Percentiles rank a stretch among this genome's conserved stretches.
These are phyloP conservation scores for Pygocentrus nattereri DNA, from an alignment of 2,797 vertebrate genomes.

Conservation along the genomic window DNA sequence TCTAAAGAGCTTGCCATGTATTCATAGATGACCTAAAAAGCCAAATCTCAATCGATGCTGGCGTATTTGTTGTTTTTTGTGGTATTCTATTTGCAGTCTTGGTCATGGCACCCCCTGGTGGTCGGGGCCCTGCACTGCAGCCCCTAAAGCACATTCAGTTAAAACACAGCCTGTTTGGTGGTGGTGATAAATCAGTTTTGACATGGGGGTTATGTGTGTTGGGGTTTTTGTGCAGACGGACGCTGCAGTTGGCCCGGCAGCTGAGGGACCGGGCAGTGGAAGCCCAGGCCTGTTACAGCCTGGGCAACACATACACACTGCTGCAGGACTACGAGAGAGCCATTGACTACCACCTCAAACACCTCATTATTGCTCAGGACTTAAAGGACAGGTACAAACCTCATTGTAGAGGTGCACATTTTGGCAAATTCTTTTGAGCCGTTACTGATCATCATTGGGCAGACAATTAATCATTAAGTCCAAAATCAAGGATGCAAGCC, in stretches of 20 bases:
- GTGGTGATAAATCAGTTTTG: neutral
- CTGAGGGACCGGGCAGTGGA: slow-evolving; percentile 93
- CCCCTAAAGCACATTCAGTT: neutral
- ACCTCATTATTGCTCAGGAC: slow-evolving; percentile 92
- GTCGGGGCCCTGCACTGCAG: neutral
- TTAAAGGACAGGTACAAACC: slow-evolving; percentile 86
- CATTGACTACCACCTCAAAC: slow-evolving; percentile 94
- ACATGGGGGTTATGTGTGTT: neutral
- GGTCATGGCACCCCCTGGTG: neutral
- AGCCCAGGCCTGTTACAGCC: slow-evolving; percentile 95
- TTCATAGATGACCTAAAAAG: no score
- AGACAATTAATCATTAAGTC: no score
- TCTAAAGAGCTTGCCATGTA: no score
- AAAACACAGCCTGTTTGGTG: no score
- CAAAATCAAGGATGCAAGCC: no score
- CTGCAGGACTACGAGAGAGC: slow-evolving; percentile 94
- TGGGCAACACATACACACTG: slow-evolving; percentile 94
- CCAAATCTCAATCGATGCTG: no score
- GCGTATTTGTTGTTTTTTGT: no score
- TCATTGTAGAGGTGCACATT: no score
- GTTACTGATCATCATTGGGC: no score
- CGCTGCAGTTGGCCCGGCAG: slow-evolving; percentile 89
- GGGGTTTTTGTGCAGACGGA: slow-evolving; percentile 78
- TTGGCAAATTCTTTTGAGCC: no score
- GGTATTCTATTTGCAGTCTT: neutral